Percentiles rank a stretch among this genome's conserved stretches.
Evolutionary conservation across 2,797 vertebrate genomes (phyloP).

Genomic region (Darevskia mixta): DNA sequence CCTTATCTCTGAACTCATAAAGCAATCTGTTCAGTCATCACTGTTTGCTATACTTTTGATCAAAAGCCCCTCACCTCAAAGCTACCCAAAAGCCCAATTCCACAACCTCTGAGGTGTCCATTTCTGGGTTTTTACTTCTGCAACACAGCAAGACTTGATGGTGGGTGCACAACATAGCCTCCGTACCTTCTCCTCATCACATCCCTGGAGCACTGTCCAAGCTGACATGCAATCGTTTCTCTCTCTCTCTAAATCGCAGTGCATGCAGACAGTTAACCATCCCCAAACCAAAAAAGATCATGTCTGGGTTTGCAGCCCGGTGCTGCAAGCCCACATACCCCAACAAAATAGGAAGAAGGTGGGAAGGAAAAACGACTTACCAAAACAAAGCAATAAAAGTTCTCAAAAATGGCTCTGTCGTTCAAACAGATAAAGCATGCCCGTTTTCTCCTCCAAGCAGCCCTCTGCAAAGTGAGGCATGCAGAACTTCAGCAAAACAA

Average conservation of each 20-base stretch:
- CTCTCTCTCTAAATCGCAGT: slow-evolving; percentile 1
- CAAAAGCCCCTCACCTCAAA: not conserved
- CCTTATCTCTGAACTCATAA: not conserved
- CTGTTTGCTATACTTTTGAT: not conserved
- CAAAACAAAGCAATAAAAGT: slow-evolving; percentile 61
- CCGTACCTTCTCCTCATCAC: slow-evolving; percentile 14
- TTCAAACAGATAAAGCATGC: slow-evolving; percentile 67
- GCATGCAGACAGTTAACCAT: not conserved
- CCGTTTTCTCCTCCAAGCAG: slow-evolving; percentile 46
- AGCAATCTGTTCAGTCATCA: not conserved
- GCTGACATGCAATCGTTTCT: slow-evolving; percentile 33
- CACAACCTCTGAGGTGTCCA: not conserved
- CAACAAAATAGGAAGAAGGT: not conserved
- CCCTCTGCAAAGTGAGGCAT: slow-evolving; percentile 57
- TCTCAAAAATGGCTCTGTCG: slow-evolving; percentile 74
- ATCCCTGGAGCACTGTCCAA: slow-evolving; percentile 19
- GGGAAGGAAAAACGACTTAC: slow-evolving; percentile 55
- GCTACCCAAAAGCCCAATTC: not conserved
- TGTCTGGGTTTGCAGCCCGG: slow-evolving; percentile 26
- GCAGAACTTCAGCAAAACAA: slow-evolving; percentile 69
- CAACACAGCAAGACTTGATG: fast-evolving
- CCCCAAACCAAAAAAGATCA: not conserved
- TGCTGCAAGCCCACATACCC: slow-evolving; percentile 5
- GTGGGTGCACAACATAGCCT: not conserved
- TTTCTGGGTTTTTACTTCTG: not conserved